Evolutionary conservation across 2,888 invertebrate species (phyloP), one percentile per base, ranked within the genome.

Genomic region (Diaprepes abbreviatus): DNA sequence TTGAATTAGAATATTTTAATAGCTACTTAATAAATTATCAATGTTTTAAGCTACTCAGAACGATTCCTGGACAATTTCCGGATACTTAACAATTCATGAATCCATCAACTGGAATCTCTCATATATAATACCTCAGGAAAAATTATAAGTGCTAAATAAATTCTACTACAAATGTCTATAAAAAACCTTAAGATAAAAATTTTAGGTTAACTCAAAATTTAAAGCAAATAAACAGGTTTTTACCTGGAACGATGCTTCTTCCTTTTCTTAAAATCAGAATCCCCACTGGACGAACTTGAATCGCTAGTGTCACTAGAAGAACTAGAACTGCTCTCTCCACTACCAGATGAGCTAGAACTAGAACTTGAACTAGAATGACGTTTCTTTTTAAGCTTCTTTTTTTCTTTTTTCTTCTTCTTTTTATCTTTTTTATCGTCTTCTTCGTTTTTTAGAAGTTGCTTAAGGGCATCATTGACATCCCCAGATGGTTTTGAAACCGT

Each of bases 401-500:
- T 88, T 69, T 83, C 83, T 80, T 89, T 90, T 81, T 89, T 89
- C 81, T 90, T 90, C 76, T 86, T 86, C 82, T 89, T 90, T 63
- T 89, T 89, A 45, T 90, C 89, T 79, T 90, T 90, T 70, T 86
- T 85, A 73, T 89, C 88, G 6, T 84, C 83, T 50, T 84, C 82
- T 70, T 84, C 83, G 58, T 76, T 80, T 78, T 89, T 90, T 72
- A 91, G 81, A 60, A 91, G 81, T 75, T 90, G 89, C 76, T 91
- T 91, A 28, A 84, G 80, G 0, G 90, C 89, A 76, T 91, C 91
- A 73, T 90, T 90, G 78, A 90, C 89, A 78, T 91, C 90, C 0
- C 88, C 60, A 12, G 74, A 57, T 52, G 75, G 77, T 54, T 74
- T 73, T 21, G 77, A 73, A 73, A 89, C 87, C 1, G 86, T 85